Evolutionary conservation across 2,113 vertebrate genomes (phyloP), one percentile per base, ranked within the genome.

Genomic region (Panthera uncia): DNA sequence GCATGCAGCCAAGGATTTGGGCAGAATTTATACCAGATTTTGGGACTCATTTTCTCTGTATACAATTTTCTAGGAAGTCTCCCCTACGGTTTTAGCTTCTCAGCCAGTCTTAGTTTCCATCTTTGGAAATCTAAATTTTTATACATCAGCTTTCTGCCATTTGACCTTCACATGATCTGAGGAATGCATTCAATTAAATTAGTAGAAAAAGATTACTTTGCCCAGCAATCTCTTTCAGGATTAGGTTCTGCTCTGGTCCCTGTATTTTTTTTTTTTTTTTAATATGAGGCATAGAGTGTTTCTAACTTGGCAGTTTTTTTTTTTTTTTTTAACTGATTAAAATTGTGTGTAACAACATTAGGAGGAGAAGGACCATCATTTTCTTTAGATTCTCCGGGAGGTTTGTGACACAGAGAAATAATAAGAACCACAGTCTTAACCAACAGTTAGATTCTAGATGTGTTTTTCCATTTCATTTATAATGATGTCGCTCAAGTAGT

Each of bases 391-490:
- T 33, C 19, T 79, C 71, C 21, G 2, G n/a, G 23, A 41, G 16
- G 48, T 68, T 52, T 63, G 4, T 50, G 29, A 69, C 19, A 63
- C 33, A 87, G 52, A 91, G 31, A 91, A 71, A 88, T 3, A 90
- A 63, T 84, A 89, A 65, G 45, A 95, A 36, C 14, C 1, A 61
- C 10, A 50, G 15, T 13, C 2, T 91, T 31, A 94, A 94, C 8
- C 4, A 65, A 89, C 23, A 73, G 13, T 86, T 69, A 65, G 18
- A 48, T 15, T 84, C n/a, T 73, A 61, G n/a, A 9, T 29, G 25
- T 65, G 29, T 36, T 69, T 96, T 95, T 52, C 68, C 21, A 93
- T 95, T 89, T 93, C 41, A 86, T 80, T 80, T 92, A n/a, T 71
- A 71, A 73, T 89, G 89, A 45, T 69, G 12, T 21, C 91, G 33